Percentiles rank a stretch among this genome's conserved stretches.
Conservation (phyloP, 1,140 invertebrate species). For the Lerema accius region DNA sequence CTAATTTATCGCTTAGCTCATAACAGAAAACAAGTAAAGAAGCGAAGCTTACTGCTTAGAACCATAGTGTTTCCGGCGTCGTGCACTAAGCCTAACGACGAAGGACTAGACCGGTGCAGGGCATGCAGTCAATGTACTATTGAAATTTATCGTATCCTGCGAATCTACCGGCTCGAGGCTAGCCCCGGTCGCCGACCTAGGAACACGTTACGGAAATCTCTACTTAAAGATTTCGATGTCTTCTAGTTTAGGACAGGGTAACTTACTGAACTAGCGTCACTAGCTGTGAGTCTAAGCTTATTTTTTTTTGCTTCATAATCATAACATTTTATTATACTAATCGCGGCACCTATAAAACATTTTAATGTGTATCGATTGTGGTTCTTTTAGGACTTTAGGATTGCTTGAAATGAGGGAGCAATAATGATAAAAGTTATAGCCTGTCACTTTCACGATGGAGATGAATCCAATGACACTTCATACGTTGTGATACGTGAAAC, state of each 20-base stretch:
- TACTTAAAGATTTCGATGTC: slow-evolving; percentile 31
- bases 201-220: slow-evolving; percentile 67
- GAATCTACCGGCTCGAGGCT: slow-evolving; percentile 67
- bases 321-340: no score
- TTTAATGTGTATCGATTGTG: no score
- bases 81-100: slow-evolving; percentile 33
- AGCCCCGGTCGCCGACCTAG: slow-evolving; percentile 66
- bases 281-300: no score
- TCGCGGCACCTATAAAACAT: no score
- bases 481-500: no score
- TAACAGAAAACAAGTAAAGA: background rate
- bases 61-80: slow-evolving; percentile 31
- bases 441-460: no score
- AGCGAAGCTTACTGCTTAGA: slow-evolving; percentile 14
- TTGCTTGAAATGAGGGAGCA: no score
- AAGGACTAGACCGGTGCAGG: slow-evolving; percentile 42
- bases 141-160: slow-evolving; percentile 79
- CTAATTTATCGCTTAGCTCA: no score
- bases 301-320: no score
- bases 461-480: no score
- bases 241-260: background rate
- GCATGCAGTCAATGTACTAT: slow-evolving; percentile 70
- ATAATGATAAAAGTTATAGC: no score
- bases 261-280: background rate
- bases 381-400: no score